These are phyloP conservation scores for Latheticus oryzae DNA, from an alignment of 2,888 invertebrate species.

Conservation along the genomic window DNA sequence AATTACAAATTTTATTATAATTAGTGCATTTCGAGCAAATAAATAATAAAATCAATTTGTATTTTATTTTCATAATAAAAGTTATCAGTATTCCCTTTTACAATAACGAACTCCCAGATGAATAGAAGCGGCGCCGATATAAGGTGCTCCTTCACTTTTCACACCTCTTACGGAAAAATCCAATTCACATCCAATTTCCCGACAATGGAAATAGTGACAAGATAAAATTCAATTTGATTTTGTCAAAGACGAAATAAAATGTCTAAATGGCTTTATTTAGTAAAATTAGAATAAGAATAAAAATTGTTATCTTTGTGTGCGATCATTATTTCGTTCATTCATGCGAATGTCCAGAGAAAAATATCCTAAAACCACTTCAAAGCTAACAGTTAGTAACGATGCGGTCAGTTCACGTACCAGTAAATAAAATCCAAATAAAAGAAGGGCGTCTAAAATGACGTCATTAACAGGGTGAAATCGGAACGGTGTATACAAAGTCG, in stretches of 20 bases:
- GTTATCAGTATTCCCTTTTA: constrained; percentile 38
- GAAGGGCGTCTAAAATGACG: constrained; percentile 28
- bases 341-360: constrained; percentile 1
- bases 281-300: no score
- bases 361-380: constrained; percentile 42
- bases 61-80: no score
- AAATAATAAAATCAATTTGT: background rate
- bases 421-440: constrained; percentile 18
- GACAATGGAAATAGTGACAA: constrained; percentile 58
- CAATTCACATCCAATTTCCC: constrained; percentile 64
- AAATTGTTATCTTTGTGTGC: no score
- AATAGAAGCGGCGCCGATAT: constrained; percentile 48
- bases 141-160: constrained; percentile 50
- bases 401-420: constrained; percentile 41
- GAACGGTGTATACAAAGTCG: constrained; percentile 30
- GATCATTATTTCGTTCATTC: constrained; percentile 16
- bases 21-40: background rate
- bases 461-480: constrained; percentile 38
- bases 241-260: no score
- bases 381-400: constrained; percentile 47
- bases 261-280: no score
- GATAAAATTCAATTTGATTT: constrained; percentile 60
- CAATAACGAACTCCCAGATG: constrained; percentile 48
- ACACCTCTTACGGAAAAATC: constrained; percentile 54
- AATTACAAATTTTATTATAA: background rate